phyloP scores from a whole-genome alignment of 2,797 vertebrate genomes.

The Microchirus variegatus region DNA sequence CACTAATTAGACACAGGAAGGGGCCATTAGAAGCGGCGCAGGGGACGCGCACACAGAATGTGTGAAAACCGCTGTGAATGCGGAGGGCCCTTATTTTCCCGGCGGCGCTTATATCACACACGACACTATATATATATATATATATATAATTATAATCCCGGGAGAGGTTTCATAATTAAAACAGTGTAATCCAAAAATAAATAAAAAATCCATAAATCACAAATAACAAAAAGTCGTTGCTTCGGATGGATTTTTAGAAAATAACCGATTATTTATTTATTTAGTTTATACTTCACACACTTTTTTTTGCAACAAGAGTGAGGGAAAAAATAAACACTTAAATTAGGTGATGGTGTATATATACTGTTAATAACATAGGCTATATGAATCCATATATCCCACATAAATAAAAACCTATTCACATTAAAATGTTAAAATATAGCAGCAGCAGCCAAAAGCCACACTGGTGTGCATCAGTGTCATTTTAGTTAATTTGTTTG shows the following conservation, averaged over 20 bases:
- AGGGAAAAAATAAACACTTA: slow-evolving; percentile 60
- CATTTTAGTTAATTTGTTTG: slow-evolving; percentile 31
- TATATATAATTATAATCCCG: slow-evolving; percentile 85
- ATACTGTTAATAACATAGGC: slow-evolving; percentile 28
- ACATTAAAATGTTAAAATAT: slow-evolving; percentile 74
- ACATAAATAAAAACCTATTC: slow-evolving; percentile 52
- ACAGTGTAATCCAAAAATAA: slow-evolving; percentile 36
- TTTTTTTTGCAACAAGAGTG: slow-evolving; percentile 66
- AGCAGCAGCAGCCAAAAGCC: slow-evolving; percentile 72
- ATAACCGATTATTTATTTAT: slow-evolving; percentile 79
- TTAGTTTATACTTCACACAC: slow-evolving; percentile 73
- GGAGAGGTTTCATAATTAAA: slow-evolving; percentile 81
- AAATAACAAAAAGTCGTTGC: slow-evolving; percentile 26
- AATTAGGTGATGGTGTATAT: slow-evolving; percentile 20
- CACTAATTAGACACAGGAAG: slow-evolving; percentile 79
- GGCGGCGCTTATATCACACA: slow-evolving; percentile 47
- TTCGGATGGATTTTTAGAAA: slow-evolving; percentile 58
- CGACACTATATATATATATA: no score
- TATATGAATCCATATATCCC: slow-evolving; percentile 51
- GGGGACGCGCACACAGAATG: slow-evolving; percentile 11
- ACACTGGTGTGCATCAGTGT: slow-evolving; percentile 60
- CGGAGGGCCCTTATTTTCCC: slow-evolving; percentile 35
- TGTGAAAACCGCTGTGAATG: slow-evolving; percentile 50
- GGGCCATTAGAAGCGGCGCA: slow-evolving; percentile 12
- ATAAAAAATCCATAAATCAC: slow-evolving; percentile 11